Conservation (phyloP, 2,113 vertebrate genomes). For the Corynorhinus townsendii region DNA sequence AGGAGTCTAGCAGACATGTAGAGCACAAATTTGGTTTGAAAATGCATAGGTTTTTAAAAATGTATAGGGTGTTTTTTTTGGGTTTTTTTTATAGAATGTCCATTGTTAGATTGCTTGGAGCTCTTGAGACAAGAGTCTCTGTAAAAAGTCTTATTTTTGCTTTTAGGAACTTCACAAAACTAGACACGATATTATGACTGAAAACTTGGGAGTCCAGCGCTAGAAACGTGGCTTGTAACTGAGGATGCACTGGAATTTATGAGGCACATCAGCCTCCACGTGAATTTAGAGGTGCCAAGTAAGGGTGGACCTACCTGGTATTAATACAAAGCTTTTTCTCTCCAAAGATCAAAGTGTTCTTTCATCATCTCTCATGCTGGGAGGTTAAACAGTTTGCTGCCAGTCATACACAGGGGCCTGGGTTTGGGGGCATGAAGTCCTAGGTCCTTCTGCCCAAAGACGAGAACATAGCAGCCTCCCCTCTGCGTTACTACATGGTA, state of each 20-base stretch:
- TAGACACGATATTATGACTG: neutral
- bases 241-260: neutral
- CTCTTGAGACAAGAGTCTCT: constrained; percentile 35
- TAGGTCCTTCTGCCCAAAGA: neutral
- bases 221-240: neutral
- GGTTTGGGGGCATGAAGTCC: neutral
- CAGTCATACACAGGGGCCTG: neutral
- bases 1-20: neutral
- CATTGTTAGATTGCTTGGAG: neutral
- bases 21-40: constrained; percentile 2
- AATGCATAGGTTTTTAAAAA: constrained; percentile 55
- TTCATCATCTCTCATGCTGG: constrained; percentile 50
- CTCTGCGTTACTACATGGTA: neutral
- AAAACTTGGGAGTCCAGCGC: constrained; percentile 5
- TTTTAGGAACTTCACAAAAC: constrained; percentile 44
- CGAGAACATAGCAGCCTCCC: neutral
- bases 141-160: constrained; percentile 40
- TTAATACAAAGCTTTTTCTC: constrained; percentile 32
- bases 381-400: constrained; percentile 40
- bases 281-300: constrained; percentile 1
- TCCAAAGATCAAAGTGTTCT: constrained; percentile 56
- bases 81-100: neutral
- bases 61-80: neutral
- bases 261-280: neutral
- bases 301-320: constrained; percentile 24